Evolutionary conservation across 2,888 invertebrate genomes (phyloP).

Genomic region (Tipula lateralis): DNA sequence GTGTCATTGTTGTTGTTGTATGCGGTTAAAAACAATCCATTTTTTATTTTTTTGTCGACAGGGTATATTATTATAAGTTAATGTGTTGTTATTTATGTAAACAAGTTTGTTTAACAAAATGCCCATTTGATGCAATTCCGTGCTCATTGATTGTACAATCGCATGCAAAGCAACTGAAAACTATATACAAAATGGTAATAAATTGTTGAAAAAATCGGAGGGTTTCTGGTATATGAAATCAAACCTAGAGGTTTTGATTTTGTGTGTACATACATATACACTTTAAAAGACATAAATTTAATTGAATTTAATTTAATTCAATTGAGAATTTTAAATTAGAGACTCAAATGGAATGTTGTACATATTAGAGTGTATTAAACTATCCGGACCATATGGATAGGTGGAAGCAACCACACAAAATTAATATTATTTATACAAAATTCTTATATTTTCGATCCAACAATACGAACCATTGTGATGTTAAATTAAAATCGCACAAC

Average conservation of each 20-base stretch:
- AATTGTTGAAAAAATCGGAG: neutral
- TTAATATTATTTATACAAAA: neutral
- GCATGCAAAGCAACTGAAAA: neutral
- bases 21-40: too few species aligned
- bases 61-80: neutral
- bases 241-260: neutral
- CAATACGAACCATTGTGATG: neutral
- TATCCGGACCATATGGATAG: neutral
- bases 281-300: neutral
- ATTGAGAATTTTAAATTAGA: neutral
- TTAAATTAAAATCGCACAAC: neutral
- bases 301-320: neutral
- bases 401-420: neutral
- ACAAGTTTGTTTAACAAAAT: conserved; percentile 5
- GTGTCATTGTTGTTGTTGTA: neutral
- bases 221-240: neutral
- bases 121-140: neutral
- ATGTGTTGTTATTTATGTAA: neutral
- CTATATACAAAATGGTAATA: neutral
- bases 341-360: neutral
- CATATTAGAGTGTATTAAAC: neutral
- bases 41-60: neutral
- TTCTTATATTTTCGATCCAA: neutral
- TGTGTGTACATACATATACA: neutral
- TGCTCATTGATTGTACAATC: neutral